Percentiles rank a stretch among this genome's conserved stretches.
Evolutionary conservation across 2,797 vertebrate genomes (phyloP).

Genomic region (Gallinago nigripennis): DNA sequence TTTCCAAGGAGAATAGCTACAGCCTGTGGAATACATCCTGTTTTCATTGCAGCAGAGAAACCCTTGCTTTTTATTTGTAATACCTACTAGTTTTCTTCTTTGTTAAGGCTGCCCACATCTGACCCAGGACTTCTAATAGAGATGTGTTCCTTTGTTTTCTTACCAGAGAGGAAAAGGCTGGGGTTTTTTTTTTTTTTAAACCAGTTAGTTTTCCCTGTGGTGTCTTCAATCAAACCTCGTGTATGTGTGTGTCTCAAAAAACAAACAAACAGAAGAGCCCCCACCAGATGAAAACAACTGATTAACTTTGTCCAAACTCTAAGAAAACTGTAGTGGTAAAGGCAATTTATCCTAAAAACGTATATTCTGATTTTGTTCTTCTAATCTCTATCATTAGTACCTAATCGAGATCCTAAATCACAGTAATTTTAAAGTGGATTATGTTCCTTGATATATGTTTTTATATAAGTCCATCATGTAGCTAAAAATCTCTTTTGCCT

Average conservation of each 20-base stretch:
- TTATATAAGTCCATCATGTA: accelerated
- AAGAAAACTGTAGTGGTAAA: not conserved
- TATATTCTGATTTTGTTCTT: not conserved
- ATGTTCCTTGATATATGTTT: not conserved
- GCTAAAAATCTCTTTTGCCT: not conserved
- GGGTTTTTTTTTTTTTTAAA: not conserved
- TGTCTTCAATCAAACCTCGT: not conserved
- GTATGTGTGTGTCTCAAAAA: not conserved
- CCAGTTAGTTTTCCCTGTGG: not conserved
- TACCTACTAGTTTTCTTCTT: conserved; percentile 13
- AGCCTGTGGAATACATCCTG: conserved; percentile 34
- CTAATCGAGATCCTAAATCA: not conserved
- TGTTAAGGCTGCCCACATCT: not conserved
- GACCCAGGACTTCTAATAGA: conserved; percentile 30
- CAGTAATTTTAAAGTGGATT: not conserved
- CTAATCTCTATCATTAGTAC: not conserved
- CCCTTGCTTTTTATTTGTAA: not conserved
- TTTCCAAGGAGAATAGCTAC: not conserved
- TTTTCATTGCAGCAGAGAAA: conserved; percentile 2
- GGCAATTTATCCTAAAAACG: not conserved
- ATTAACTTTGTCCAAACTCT: not conserved
- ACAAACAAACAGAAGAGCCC: not conserved
- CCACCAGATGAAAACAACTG: not conserved
- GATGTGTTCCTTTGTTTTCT: conserved; percentile 44
- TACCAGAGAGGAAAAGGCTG: conserved; percentile 18